Evolutionary conservation across 2,113 vertebrate genomes (phyloP).

Genomic region (Oophaga pumilio): DNA sequence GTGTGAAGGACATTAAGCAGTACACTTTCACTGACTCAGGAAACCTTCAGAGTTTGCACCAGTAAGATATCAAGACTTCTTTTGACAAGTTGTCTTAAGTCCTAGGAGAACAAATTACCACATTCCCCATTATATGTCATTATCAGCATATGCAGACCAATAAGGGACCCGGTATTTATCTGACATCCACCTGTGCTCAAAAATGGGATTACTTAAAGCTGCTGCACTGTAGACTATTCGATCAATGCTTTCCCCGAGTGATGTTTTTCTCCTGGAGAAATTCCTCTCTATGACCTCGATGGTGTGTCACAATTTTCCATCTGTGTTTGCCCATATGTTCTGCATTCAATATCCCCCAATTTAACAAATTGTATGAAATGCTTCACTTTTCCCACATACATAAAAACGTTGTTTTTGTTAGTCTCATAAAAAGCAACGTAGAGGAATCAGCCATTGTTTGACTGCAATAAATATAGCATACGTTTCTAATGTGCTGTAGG

Average conservation of each 20-base stretch:
- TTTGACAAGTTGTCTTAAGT: background rate
- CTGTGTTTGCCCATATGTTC: conserved; percentile 44
- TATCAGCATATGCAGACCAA: background rate
- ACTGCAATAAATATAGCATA: conserved; percentile 17
- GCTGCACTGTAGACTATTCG: background rate
- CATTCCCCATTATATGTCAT: background rate
- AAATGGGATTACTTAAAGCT: background rate
- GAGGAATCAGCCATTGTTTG: conserved; percentile 7
- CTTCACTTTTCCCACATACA: conserved; percentile 8
- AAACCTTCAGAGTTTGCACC: background rate
- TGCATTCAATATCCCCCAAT: conserved; percentile 23
- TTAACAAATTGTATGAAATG: conserved; percentile 47
- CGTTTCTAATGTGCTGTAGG: conserved; percentile 13
- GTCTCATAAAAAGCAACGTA: conserved; percentile 19
- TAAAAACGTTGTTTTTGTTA: conserved; percentile 44
- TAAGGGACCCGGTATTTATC: background rate
- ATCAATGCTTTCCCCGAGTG: background rate
- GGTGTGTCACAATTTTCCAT: conserved; percentile 1
- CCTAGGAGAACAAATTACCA: background rate
- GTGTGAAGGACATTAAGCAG: background rate
- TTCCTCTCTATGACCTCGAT: conserved; percentile 33
- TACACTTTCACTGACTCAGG: background rate
- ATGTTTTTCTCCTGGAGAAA: background rate
- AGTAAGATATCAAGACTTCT: background rate
- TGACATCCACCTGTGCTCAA: conserved; percentile 14